Evolutionary conservation across 1,140 invertebrate species (phyloP), one percentile per base, ranked within the genome.

Genomic region (Zaprionus camerounensis): DNA sequence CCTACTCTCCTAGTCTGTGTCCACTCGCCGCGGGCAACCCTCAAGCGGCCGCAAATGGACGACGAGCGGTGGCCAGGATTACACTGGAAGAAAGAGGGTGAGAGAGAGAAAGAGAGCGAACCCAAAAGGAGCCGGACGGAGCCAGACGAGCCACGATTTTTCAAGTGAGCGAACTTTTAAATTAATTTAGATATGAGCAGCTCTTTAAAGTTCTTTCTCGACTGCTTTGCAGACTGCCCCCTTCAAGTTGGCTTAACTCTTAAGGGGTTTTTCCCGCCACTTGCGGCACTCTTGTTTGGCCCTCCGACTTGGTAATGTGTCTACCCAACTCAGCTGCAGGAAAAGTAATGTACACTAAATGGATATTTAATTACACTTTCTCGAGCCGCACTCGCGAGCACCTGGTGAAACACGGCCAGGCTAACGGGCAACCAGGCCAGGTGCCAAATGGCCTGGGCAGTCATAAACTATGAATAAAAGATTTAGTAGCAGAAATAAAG

Each of bases 81-180:
- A 44, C 53, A 36, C 57, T 17, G n/a, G 24, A 26, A 26, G 6
- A 28, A 7, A 28, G 5, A 26, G 24, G 4, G 24, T 26, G 24
- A 26, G 36, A 9, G 34, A 41, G 13, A 20, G 49, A 9, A 28
- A 51, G 51, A 41, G 63, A n/a, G 55, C 5, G 28, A 31, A 31
- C 28, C 28, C 12, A 34, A 49, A 65, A 20, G 46, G 20, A 51
- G 65, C 26, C 31, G 44, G 64, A 59, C 17, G 44, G 31, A 34
- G 31, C 9, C 31, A 34, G 31, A 34, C 31, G 20, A 51, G 65
- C 17, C 55, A 69, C 79, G 71, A 86, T 87, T 87, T 88, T 87
- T 84, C 84, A 87, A 87, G 84, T 87, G 84, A 87, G 81, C 81
- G 80, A 87, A 88, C 84, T 87, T 87, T 88, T 87, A 87, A 87